A percentile compares a stretch with the other conserved stretches of the same genome.
These are phyloP conservation scores for Rhagophthalmus giganteus DNA, from an alignment of 2,888 invertebrate species.

Conservation along the genomic window DNA sequence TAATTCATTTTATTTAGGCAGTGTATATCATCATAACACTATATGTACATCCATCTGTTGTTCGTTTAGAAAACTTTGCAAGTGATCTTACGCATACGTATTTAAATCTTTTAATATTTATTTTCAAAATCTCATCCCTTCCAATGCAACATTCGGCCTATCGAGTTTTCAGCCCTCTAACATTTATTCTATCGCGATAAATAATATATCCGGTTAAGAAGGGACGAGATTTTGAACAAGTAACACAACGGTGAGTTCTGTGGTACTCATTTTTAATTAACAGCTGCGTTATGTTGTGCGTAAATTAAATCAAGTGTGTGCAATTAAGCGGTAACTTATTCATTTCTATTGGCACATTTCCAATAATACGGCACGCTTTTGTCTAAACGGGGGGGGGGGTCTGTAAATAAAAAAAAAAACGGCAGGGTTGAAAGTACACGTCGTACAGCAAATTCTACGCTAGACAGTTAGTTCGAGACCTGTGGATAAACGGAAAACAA, in stretches of 20 bases:
- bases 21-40: conserved; percentile 57
- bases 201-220: conserved; percentile 20
- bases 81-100: conserved; percentile 43
- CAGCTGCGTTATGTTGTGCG: conserved; percentile 21
- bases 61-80: conserved; percentile 46
- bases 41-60: conserved; percentile 55
- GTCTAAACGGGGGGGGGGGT: conserved; percentile 21
- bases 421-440: conserved; percentile 41
- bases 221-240: conserved; percentile 40
- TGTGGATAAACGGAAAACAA: no score
- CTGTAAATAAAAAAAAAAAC: conserved; percentile 23
- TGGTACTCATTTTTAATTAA: conserved; percentile 32
- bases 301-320: conserved; percentile 24
- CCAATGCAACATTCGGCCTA: conserved; percentile 21
- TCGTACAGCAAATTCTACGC: conserved; percentile 50
- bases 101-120: conserved; percentile 21
- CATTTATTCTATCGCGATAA: conserved; percentile 14
- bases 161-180: conserved; percentile 13
- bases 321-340: conserved; percentile 26
- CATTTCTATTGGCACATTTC: conserved; percentile 22
- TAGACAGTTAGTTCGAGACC: conserved; percentile 52
- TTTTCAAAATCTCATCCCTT: conserved; percentile 31
- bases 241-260: conserved; percentile 52
- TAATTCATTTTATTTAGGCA: conserved; percentile 57
- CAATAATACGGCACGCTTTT: conserved; percentile 10